These are phyloP conservation scores for Drosophila saltans DNA, from an alignment of 1,140 invertebrate genomes.

Conservation along the genomic window DNA sequence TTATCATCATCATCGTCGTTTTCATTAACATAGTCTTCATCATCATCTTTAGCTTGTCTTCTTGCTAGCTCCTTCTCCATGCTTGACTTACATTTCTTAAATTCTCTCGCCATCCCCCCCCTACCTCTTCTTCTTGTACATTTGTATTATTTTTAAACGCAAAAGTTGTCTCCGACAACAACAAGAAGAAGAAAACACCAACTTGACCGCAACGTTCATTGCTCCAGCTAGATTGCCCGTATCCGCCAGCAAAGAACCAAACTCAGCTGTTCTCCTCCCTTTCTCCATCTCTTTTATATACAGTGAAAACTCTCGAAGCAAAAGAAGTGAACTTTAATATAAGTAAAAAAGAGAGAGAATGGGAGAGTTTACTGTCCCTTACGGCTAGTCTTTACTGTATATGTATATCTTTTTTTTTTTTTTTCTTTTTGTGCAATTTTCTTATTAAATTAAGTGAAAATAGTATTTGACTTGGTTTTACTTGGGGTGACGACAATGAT, in stretches of 20 bases:
- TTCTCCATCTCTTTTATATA: slow-evolving; percentile 1
- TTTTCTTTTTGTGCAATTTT: slow-evolving; percentile 55
- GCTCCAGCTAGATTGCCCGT: slow-evolving; percentile 47
- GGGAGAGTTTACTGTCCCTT: too few relatives aligned
- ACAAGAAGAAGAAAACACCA: slow-evolving; percentile 52
- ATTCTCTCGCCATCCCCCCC: slow-evolving; percentile 26
- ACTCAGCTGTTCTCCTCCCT: slow-evolving; percentile 22
- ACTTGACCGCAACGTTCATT: slow-evolving; percentile 79
- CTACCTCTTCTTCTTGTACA: not conserved
- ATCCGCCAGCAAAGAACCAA: slow-evolving; percentile 28
- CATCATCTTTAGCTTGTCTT: not conserved
- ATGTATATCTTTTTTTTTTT: not conserved
- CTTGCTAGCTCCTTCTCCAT: slow-evolving; percentile 14
- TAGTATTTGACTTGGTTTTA: slow-evolving; percentile 55
- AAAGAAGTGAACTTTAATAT: too few relatives aligned
- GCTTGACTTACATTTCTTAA: slow-evolving; percentile 78
- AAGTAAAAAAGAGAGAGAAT: too few relatives aligned
- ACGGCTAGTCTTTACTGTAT: not conserved
- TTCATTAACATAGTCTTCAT: too few relatives aligned
- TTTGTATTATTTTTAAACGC: slow-evolving; percentile 66
- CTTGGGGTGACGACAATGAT: slow-evolving; percentile 36
- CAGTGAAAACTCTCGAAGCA: too few relatives aligned
- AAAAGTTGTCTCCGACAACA: slow-evolving; percentile 54
- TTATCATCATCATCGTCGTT: not conserved
- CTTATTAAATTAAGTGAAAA: slow-evolving; percentile 79